Evolutionary conservation across 2,113 vertebrate genomes (phyloP), one percentile per base, ranked within the genome.

Genomic region (Pipra filicauda): DNA sequence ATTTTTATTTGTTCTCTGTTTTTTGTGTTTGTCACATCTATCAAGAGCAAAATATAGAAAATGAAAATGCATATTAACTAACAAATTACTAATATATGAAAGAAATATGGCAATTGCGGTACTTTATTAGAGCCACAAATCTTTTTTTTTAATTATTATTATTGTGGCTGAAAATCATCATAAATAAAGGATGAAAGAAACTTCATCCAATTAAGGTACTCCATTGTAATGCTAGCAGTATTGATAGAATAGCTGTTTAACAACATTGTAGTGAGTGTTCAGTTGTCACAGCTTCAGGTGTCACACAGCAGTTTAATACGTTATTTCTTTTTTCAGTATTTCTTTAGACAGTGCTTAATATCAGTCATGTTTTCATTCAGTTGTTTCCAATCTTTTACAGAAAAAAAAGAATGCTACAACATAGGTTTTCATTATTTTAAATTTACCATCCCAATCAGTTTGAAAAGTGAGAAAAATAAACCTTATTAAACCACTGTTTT

Each of bases 121-220:
- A 66, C 73, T 94, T 97, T 94, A 96, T 94, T 97, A 77, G 84
- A 89, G 54, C 33, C 0, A 9, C 94, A 97, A 94, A 72, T 94
- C 73, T 96, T 91, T 92, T 93, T 70, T 96, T 95, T 39, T 69
- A 30, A 86, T 97, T 88, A 55, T 81, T 85, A 91, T 96, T 88
- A 66, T 79, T 93, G 31, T 94, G 33, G 35, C 55, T 88, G 3
- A 0, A 95, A 97, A 91, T 74, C 23, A 80, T 59, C 74, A 90
- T 97, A 97, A 97, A 97, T 96, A 97, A 97, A 92, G 31, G 54
- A 91, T 93, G 85, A 93, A 90, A 92, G 78, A 75, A 61, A 85
- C 67, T 91, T 96, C 41, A 96, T 77, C 95, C 97, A 97, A 97
- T 97, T 97, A 97, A 97, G 94, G 48, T 57, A 59, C 74, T 61